A percentile compares a stretch with the other conserved stretches of the same genome.
Conservation (phyloP, 1,140 invertebrate species). For the Papilio xuthus region DNA sequence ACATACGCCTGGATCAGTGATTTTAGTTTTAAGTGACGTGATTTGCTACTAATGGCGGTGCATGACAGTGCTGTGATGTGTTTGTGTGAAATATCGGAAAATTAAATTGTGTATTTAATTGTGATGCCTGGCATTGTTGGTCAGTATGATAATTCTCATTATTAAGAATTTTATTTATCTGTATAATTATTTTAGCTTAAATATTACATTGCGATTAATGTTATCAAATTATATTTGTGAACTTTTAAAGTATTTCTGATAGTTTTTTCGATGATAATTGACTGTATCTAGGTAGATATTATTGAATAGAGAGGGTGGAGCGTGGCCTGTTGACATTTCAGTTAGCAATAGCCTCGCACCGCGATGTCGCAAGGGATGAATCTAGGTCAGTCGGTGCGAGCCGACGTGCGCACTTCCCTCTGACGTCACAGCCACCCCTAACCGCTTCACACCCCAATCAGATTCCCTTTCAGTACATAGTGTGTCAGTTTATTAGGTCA, state of each 20-base stretch:
- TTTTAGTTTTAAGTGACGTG: constrained; percentile 49
- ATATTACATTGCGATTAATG: neutral
- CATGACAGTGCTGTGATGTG: constrained; percentile 52
- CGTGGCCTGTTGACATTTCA: constrained; percentile 70
- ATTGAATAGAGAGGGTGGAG: constrained; percentile 55
- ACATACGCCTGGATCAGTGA: constrained; percentile 49
- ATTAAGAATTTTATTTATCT: neutral
- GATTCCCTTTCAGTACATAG: constrained; percentile 65
- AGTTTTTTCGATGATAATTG: neutral
- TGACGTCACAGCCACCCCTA: constrained; percentile 62
- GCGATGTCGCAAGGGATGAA: constrained; percentile 62
- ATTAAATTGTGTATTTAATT: constrained; percentile 51
- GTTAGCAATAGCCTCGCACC: constrained; percentile 42
- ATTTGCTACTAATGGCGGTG: constrained; percentile 69
- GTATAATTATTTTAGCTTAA: neutral
- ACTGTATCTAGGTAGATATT: constrained; percentile 56
- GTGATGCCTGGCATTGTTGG: constrained; percentile 62
- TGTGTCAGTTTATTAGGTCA: constrained; percentile 35
- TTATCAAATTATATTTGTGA: neutral
- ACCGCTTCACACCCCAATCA: constrained; percentile 55
- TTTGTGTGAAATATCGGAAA: constrained; percentile 59
- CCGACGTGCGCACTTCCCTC: constrained; percentile 73
- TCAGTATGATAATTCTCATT: constrained; percentile 49
- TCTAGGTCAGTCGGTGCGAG: constrained; percentile 62
- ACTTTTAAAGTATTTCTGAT: neutral